Conservation (phyloP, 2,797 vertebrate species). For the Argentina silus region DNA sequence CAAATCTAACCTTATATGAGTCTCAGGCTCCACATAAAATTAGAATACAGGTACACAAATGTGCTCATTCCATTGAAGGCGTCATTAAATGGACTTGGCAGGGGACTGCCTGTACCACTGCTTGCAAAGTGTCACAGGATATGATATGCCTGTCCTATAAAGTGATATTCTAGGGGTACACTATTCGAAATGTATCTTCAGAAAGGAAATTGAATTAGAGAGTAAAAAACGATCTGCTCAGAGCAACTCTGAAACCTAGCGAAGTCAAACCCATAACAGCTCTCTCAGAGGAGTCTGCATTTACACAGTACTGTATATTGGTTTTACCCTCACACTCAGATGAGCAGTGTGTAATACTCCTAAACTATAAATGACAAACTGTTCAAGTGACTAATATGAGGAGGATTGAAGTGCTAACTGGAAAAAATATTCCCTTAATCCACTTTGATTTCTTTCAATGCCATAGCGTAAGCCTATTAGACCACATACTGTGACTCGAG, state of each 20-base stretch:
- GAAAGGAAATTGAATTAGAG: neutral
- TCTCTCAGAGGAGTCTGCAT: neutral
- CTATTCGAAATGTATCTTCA: neutral
- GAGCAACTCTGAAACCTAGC: neutral
- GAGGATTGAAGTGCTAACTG: constrained; percentile 45
- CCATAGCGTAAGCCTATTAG: constrained; percentile 66
- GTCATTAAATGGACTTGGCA: neutral
- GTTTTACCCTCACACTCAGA: constrained; percentile 10
- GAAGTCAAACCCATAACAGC: neutral
- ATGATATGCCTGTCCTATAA: neutral
- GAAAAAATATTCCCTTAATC: constrained; percentile 68
- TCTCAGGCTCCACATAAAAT: constrained; percentile 4
- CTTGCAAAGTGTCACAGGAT: neutral
- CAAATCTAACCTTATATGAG: constrained; percentile 5
- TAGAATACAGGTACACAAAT: constrained; percentile 9
- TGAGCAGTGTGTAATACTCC: constrained; percentile 28
- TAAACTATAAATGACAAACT: constrained; percentile 20
- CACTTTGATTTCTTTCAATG: constrained; percentile 67
- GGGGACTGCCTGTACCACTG: neutral
- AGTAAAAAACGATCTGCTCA: neutral
- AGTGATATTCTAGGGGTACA: neutral
- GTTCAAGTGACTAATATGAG: constrained; percentile 47
- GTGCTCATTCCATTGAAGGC: neutral
- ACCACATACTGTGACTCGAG: constrained; percentile 54
- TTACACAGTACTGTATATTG: neutral